Percentiles rank a stretch among this genome's conserved stretches.
phyloP scores from a whole-genome alignment of 1,140 invertebrate species.

The Calliopsis andreniformis region DNA sequence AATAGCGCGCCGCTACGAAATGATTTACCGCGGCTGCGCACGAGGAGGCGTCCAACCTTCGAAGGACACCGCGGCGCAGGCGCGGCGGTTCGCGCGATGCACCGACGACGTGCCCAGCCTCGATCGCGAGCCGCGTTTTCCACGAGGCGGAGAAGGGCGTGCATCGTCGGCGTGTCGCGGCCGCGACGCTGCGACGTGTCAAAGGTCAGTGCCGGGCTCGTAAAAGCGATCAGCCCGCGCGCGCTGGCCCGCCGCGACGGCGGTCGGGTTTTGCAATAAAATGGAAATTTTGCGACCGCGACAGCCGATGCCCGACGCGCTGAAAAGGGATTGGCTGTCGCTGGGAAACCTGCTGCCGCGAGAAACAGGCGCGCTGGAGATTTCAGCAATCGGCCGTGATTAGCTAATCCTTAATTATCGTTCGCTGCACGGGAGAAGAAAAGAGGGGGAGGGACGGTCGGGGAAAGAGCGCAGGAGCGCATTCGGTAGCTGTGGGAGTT shows the following conservation, averaged over 20 bases:
- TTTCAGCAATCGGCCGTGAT: slow-evolving; percentile 52
- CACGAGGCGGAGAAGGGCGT: not conserved
- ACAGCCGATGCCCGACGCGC: not conserved
- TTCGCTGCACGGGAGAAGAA: not conserved
- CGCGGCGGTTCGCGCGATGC: slow-evolving; percentile 22
- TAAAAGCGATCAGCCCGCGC: slow-evolving; percentile 47
- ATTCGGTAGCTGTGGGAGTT: slow-evolving; percentile 6
- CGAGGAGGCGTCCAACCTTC: slow-evolving; percentile 49
- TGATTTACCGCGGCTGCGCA: slow-evolving; percentile 50
- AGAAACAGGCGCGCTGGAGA: slow-evolving; percentile 4
- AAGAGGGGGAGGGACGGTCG: not conserved
- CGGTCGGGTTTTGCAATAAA: slow-evolving; percentile 11
- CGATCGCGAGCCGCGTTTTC: slow-evolving; percentile 23
- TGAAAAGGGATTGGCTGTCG: slow-evolving; percentile 25
- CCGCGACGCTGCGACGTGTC: slow-evolving; percentile 48
- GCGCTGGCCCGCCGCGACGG: not conserved
- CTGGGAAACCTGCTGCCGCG: not conserved
- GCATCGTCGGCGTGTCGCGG: slow-evolving; percentile 21
- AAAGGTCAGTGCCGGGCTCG: slow-evolving; percentile 55
- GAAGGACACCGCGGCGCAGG: slow-evolving; percentile 58
- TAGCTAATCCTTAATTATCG: slow-evolving; percentile 53
- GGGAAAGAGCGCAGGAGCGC: slow-evolving; percentile 11
- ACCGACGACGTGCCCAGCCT: slow-evolving; percentile 19
- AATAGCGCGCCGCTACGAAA: slow-evolving; percentile 34
- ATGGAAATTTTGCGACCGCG: slow-evolving; percentile 30